Evolutionary conservation across 2,888 invertebrate genomes (phyloP), one percentile per base, ranked within the genome.

Genomic region (Phalangium opilio): DNA sequence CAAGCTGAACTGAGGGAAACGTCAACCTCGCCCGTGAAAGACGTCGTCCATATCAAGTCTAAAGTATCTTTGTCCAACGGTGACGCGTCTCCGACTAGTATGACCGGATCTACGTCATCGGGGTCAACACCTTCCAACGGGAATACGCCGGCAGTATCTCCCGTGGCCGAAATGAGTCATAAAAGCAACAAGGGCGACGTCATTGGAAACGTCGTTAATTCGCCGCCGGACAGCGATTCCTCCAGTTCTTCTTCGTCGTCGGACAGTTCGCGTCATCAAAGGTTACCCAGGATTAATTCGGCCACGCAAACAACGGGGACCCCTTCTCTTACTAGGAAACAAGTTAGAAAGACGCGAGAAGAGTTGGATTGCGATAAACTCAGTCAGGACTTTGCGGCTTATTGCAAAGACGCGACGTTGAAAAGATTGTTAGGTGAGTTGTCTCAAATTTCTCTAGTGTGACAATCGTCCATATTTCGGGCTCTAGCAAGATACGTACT

Each of bases 321-420:
- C 2, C 44, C 48, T 10, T 45, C 32, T 41, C 27, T 49, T n/a
- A 27, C 27, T 15, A 41, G 49, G 3, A 50, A 49, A 39, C 18
- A 38, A 17, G 15, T 17, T 11, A 4, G 27, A 4, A 62, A 62
- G 19, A 63, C 64, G 2, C 59, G 77, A 55, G 83, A 83, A 63
- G 84, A 84, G 66, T 73, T 82, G 56, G 83, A 82, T 59, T 83
- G 81, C 68, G 83, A 84, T 61, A 72, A 76, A 58, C 69, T 81
- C 50, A 70, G 70, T 4, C 63, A 66, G 59, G 70, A 70, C 53
- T 63, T 71, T 43, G 68, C 62, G 47, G 65, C 64, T 47, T 64
- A 65, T 47, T 61, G 67, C 19, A 62, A 65, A 20, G 61, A 61
- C 60, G 79, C 79, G 60, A 75, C 76, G 60, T 73, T 82, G 49